Percentiles rank a stretch among this genome's conserved stretches.
phyloP scores from a whole-genome alignment of 2,113 vertebrate genomes.

The Benitochromis conjunctus region DNA sequence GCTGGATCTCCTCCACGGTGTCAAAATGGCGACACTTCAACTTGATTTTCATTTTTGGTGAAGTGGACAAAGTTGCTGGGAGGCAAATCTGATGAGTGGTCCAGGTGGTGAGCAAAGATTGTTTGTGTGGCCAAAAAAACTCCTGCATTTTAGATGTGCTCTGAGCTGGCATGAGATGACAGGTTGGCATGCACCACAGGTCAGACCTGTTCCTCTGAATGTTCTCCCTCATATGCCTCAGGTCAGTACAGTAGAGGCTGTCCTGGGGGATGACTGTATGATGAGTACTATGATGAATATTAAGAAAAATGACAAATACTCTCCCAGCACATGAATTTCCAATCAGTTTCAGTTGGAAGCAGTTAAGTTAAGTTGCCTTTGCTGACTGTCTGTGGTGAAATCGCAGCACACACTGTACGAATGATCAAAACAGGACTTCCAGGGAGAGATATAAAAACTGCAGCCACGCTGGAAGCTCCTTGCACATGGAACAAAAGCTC shows the following conservation, averaged over 20 bases:
- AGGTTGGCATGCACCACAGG: background rate
- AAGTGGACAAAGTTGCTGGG: background rate
- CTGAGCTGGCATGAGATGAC: background rate
- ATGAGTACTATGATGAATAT: background rate
- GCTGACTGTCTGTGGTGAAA: background rate
- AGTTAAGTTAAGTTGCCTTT: background rate
- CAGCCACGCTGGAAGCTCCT: background rate
- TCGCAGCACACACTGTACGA: background rate
- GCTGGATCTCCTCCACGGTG: background rate
- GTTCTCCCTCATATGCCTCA: background rate
- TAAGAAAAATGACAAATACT: background rate
- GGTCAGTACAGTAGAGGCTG: background rate
- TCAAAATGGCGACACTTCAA: background rate
- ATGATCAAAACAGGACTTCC: background rate
- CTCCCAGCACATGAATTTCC: background rate
- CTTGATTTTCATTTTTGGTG: background rate
- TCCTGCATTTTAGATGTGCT: background rate
- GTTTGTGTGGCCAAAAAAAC: background rate
- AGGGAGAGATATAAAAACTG: background rate
- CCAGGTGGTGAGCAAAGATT: background rate
- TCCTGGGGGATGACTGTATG: background rate
- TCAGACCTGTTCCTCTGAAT: background rate
- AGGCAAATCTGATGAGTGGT: background rate
- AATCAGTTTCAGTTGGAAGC: background rate
- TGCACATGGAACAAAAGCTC: background rate